Evolutionary conservation across 2,888 invertebrate species (phyloP), one percentile per base, ranked within the genome.

Genomic region (Leptinotarsa juncta): DNA sequence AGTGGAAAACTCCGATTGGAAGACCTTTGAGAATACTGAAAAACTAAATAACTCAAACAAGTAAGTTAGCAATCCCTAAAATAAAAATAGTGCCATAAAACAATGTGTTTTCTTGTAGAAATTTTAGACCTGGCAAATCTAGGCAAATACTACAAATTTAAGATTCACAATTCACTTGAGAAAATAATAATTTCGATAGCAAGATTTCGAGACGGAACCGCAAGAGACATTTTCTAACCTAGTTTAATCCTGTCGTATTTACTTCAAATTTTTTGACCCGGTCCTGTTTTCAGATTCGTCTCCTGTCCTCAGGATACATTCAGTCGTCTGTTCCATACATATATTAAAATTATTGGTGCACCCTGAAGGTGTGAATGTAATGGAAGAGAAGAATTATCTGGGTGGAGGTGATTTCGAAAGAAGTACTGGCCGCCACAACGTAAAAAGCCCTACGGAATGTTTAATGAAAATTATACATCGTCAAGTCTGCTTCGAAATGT

Each of bases 351-450:
- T 60, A 69, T 69, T 57, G 66, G 42, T 57, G 15, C 10, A 66
- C 65, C 73, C 73, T 65, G n/a, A 57, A 70, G 73, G 73, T 73
- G 73, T 65, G 66, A 70, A 70, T 57, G 70, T 73, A 70, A 73
- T 70, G 65, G 50, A 60, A 70, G 70, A 51, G n/a, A 51, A 73
- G 70, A 70, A 66, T 70, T 60, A 69, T 14, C 69, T 57, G 53
- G 20, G 57, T 60, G 65, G 51, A 72, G 51, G 50, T 69, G 57
- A 73, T 69, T 73, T 69, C 51, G 65, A 51, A 48, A 65, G 65
- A 55, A 53, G 70, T 70, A 55, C n/a, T 65, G 51, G 65, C 65
- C 65, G 55, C 60, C 72, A 62, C 48, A 16, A 65, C 32, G 68
- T 72, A 62, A 72, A 70, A 73, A 53, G 70, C 69, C 65, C 66